Percentiles rank a stretch among this genome's conserved stretches.
These are phyloP conservation scores for Aleiodes leptofemur DNA, from an alignment of 2,888 invertebrate genomes.

Conservation along the genomic window DNA sequence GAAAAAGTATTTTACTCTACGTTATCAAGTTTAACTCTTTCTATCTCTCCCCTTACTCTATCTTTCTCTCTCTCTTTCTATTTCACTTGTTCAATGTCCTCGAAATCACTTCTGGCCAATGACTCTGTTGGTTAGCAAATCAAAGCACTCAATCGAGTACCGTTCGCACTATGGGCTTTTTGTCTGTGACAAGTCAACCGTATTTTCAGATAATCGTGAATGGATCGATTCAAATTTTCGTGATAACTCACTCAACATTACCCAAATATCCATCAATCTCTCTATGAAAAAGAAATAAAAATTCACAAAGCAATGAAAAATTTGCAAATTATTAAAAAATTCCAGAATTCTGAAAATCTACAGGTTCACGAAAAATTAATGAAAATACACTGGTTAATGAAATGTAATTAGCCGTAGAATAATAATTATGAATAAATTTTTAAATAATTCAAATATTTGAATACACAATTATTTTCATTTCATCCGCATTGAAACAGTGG, in stretches of 20 bases:
- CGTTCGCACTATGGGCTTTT: slow-evolving; percentile 50
- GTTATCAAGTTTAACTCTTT: slow-evolving; percentile 1
- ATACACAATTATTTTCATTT: slow-evolving; percentile 37
- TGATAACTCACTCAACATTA: slow-evolving; percentile 27
- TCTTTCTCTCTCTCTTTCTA: slow-evolving; percentile 3
- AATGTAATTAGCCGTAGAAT: neutral
- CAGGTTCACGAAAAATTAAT: too few relatives aligned
- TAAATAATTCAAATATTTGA: slow-evolving; percentile 28
- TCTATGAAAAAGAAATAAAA: too few relatives aligned
- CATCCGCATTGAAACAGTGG: slow-evolving; percentile 31
- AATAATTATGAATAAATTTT: neutral
- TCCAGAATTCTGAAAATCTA: too few relatives aligned
- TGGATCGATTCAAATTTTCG: slow-evolving; percentile 47
- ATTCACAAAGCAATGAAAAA: too few relatives aligned
- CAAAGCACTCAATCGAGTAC: slow-evolving; percentile 51
- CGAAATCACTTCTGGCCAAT: slow-evolving; percentile 51
- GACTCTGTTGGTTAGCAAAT: slow-evolving; percentile 51
- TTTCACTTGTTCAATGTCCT: slow-evolving; percentile 19
- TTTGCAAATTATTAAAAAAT: too few relatives aligned
- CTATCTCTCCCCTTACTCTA: too few relatives aligned
- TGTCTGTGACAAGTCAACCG: slow-evolving; percentile 57
- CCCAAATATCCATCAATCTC: too few relatives aligned
- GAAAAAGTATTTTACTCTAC: neutral
- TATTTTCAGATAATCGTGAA: slow-evolving; percentile 50
- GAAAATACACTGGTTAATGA: neutral